Evolutionary conservation across 2,113 vertebrate genomes (phyloP).

Genomic region (Crotalus horridus): DNA sequence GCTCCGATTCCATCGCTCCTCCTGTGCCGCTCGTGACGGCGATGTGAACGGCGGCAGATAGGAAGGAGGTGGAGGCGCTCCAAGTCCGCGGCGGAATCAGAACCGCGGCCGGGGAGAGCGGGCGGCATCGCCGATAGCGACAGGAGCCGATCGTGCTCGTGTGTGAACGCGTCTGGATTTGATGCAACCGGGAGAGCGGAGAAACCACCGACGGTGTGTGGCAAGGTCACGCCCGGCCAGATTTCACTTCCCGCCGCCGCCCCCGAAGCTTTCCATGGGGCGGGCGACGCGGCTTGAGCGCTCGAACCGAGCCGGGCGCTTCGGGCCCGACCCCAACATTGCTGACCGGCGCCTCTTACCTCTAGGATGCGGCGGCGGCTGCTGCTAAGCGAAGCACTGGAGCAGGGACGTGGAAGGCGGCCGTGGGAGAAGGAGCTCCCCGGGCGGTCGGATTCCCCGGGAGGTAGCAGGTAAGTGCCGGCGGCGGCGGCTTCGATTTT

Average conservation of each 20-base stretch:
- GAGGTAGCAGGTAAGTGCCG: slow-evolving; percentile 64
- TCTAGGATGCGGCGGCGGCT: background rate
- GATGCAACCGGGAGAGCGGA: background rate
- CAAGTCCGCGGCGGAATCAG: background rate
- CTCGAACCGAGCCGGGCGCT: background rate
- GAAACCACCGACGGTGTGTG: background rate
- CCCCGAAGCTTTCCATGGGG: slow-evolving; percentile 11
- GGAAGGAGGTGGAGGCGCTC: background rate
- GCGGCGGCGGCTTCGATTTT: background rate
- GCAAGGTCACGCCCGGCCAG: slow-evolving; percentile 5
- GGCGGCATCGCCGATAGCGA: background rate
- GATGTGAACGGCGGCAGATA: background rate
- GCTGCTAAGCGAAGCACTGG: background rate
- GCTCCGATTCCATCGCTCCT: background rate
- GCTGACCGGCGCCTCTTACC: background rate
- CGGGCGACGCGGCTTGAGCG: background rate
- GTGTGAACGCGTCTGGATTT: background rate
- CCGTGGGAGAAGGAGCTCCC: slow-evolving; percentile 63
- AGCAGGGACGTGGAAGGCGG: slow-evolving; percentile 50
- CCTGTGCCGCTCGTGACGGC: background rate
- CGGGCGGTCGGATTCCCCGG: slow-evolving; percentile 55
- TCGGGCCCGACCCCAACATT: background rate
- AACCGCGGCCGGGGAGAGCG: background rate
- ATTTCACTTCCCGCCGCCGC: background rate
- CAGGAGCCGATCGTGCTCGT: background rate